A percentile compares a stretch with the other conserved stretches of the same genome.
These are phyloP conservation scores for Patella ulyssiponensis DNA, from an alignment of 2,888 invertebrate species.

Conservation along the genomic window DNA sequence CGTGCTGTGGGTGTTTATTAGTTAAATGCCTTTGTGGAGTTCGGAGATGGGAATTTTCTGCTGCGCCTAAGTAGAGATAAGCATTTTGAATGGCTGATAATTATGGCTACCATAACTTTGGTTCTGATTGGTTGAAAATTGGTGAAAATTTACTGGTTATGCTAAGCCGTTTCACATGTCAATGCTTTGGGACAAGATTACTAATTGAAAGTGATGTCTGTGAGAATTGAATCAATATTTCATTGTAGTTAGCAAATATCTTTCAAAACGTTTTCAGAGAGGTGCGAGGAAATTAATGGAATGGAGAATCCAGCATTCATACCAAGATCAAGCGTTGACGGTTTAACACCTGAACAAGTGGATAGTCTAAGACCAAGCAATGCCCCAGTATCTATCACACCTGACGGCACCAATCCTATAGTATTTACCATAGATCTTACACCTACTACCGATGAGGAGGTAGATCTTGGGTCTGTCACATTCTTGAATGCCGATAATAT, in stretches of 20 bases:
- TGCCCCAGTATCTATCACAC: neutral
- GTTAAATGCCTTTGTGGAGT: no score
- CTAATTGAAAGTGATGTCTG: no score
- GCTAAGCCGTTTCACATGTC: no score
- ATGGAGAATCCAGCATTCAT: neutral
- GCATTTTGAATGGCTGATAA: no score
- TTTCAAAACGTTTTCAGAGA: neutral
- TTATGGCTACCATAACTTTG: no score
- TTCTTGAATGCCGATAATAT: neutral
- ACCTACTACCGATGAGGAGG: neutral
- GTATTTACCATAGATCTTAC: neutral
- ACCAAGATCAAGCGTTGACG: neutral
- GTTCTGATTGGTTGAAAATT: no score
- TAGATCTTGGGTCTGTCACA: neutral
- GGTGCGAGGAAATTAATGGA: neutral
- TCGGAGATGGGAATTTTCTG: no score
- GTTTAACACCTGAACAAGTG: neutral
- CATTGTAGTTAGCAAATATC: neutral
- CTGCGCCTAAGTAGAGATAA: no score
- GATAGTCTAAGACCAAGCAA: neutral
- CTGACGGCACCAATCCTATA: neutral
- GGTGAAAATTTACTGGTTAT: no score
- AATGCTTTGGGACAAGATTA: no score
- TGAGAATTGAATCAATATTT: no score
- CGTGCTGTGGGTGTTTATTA: no score